Conservation (phyloP, 1,140 invertebrate genomes). For the Zaprionus nigranus region DNA sequence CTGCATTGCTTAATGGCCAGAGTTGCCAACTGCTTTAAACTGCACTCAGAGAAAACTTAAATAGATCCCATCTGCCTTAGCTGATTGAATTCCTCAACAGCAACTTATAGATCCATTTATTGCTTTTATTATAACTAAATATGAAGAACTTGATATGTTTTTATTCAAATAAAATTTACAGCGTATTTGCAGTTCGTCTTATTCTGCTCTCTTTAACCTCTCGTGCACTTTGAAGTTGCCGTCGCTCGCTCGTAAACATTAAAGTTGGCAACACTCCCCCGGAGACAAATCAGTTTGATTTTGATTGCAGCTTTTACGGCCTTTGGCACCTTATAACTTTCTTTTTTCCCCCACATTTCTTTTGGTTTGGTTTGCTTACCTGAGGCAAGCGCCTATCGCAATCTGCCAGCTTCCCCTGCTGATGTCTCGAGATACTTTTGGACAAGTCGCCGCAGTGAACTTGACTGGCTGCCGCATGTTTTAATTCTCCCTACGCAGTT, state of each 20-base stretch:
- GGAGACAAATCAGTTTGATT: slow-evolving; percentile 82
- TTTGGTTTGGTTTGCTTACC: slow-evolving; percentile 18
- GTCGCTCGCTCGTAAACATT: slow-evolving; percentile 66
- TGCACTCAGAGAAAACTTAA: neutral
- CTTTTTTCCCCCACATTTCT: slow-evolving; percentile 32
- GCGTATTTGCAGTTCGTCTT: slow-evolving; percentile 46
- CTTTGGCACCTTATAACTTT: slow-evolving; percentile 81
- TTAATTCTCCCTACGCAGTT: slow-evolving; percentile 37
- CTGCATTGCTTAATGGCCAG: neutral
- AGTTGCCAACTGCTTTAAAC: neutral
- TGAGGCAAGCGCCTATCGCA: slow-evolving; percentile 35
- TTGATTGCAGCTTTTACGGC: slow-evolving; percentile 81
- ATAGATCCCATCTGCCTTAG: neutral
- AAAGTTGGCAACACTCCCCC: slow-evolving; percentile 78
- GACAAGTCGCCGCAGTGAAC: slow-evolving; percentile 18
- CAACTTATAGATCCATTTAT: neutral
- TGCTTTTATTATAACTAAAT: neutral
- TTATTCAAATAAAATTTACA: neutral
- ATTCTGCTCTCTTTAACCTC: neutral
- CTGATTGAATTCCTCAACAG: neutral
- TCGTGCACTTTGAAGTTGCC: slow-evolving; percentile 7
- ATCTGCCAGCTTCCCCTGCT: neutral
- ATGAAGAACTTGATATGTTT: neutral
- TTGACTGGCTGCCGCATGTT: slow-evolving; percentile 18
- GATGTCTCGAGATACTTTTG: slow-evolving; percentile 15